phyloP scores from a whole-genome alignment of 2,888 invertebrate genomes.

The Polyommatus icarus region DNA sequence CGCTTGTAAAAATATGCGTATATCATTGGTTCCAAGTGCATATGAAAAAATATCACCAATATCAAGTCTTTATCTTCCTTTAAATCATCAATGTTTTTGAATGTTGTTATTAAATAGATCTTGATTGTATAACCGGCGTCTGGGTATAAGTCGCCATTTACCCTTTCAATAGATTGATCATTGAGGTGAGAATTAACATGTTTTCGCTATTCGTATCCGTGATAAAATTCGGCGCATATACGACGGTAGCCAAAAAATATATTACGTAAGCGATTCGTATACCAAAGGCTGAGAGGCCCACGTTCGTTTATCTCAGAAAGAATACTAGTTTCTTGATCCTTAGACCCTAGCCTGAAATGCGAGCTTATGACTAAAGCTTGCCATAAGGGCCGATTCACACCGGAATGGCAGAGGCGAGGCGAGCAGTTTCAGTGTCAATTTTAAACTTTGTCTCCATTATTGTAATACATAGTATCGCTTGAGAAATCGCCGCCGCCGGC shows the following conservation, averaged over 20 bases:
- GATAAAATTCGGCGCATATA: constrained; percentile 4
- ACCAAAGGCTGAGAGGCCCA: neutral
- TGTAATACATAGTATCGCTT: too few relatives aligned
- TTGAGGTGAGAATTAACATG: constrained; percentile 20
- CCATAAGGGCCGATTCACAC: too few relatives aligned
- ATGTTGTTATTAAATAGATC: neutral
- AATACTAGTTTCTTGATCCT: neutral
- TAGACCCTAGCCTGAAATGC: neutral
- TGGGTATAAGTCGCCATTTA: neutral
- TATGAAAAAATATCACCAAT: neutral
- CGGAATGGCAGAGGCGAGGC: too few relatives aligned
- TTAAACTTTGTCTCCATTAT: too few relatives aligned
- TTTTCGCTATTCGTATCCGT: constrained; percentile 3
- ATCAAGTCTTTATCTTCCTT: neutral
- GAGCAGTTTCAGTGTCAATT: too few relatives aligned
- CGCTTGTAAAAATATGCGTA: too few relatives aligned
- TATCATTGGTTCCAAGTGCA: too few relatives aligned
- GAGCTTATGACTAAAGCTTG: neutral
- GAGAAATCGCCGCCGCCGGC: too few relatives aligned
- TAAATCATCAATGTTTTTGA: neutral
- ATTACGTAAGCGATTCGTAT: neutral
- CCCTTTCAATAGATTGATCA: neutral
- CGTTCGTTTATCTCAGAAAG: neutral
- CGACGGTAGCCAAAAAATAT: constrained; percentile 2
- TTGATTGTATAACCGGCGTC: neutral